Evolutionary conservation across 2,797 vertebrate genomes (phyloP).

Genomic region (Agapornis canus): DNA sequence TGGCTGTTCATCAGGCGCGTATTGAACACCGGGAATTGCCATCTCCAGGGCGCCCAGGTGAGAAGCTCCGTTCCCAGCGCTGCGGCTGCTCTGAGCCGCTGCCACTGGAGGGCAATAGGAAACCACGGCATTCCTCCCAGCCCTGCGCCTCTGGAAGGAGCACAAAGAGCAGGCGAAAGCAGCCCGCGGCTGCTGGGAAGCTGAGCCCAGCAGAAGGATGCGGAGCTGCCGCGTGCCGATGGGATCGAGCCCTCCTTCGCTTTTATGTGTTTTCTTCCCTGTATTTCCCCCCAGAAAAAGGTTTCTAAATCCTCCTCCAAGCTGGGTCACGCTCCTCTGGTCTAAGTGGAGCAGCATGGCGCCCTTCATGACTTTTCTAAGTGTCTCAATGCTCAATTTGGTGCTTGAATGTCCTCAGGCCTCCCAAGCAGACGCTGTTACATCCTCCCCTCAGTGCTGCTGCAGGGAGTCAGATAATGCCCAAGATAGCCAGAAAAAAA

Average conservation of each 20-base stretch:
- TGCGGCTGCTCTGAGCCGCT: neutral
- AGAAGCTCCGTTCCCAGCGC: neutral
- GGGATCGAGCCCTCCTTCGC: neutral
- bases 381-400: neutral
- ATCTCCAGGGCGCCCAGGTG: neutral
- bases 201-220: neutral
- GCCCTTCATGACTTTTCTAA: neutral
- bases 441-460: neutral
- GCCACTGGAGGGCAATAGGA: slow-evolving; percentile 9
- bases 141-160: neutral
- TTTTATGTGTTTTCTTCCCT: neutral
- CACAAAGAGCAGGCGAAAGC: neutral
- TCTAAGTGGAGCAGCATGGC: neutral
- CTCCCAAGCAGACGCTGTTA: neutral
- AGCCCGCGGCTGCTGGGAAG: neutral
- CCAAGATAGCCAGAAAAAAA: neutral
- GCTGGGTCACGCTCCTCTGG: neutral
- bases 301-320: neutral
- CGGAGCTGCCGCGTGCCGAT: neutral
- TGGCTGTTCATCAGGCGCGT: rapidly evolving
- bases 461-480: neutral
- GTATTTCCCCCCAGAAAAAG: neutral
- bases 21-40: neutral
- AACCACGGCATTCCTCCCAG: neutral
- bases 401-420: neutral